These are phyloP conservation scores for Clarias batrachus DNA, from an alignment of 2,113 vertebrate species.

Conservation along the genomic window DNA sequence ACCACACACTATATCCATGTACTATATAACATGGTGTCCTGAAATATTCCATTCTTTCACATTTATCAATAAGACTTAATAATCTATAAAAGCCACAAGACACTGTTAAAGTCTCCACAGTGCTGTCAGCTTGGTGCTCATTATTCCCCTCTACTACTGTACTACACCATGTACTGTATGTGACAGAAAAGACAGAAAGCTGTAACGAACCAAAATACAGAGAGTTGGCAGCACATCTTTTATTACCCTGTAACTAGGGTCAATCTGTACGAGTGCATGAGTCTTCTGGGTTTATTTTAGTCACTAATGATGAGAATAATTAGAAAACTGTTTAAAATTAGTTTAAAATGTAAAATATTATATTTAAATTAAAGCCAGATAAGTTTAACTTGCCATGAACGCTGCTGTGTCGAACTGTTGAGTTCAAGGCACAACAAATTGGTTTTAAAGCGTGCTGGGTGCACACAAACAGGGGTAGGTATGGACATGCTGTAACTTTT, in stretches of 20 bases:
- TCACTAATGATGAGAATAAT: neutral
- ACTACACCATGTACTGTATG: neutral
- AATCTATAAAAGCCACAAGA: neutral
- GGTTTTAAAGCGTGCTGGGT: no score
- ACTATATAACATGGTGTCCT: neutral
- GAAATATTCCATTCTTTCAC: neutral
- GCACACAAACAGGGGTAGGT: no score
- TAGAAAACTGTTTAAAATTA: neutral
- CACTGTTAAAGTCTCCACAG: neutral
- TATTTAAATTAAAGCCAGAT: neutral
- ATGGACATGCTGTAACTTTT: no score
- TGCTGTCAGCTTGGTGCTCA: neutral
- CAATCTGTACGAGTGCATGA: neutral
- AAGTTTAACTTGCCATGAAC: neutral
- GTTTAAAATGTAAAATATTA: neutral
- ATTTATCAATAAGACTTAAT: neutral
- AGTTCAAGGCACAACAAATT: no score
- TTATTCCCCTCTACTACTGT: neutral
- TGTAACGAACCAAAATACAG: neutral
- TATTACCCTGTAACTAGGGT: neutral
- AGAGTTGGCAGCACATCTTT: neutral
- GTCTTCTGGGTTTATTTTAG: neutral
- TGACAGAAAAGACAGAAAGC: neutral
- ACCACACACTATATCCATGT: neutral
- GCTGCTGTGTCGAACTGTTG: neutral